Evolutionary conservation across 2,888 invertebrate species (phyloP), one percentile per base, ranked within the genome.

Genomic region (Pseudococcus viburni): DNA sequence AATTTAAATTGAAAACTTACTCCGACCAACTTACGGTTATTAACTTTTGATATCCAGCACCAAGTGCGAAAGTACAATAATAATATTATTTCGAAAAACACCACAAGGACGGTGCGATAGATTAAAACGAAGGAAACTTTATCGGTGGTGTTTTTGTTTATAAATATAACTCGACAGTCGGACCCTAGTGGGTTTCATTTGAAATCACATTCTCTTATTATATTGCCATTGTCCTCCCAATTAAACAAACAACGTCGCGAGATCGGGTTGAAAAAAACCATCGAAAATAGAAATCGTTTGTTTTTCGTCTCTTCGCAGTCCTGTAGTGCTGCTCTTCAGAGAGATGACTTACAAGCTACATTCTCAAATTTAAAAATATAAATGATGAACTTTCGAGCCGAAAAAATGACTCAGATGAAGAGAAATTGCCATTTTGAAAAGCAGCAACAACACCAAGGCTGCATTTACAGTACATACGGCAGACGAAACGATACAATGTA

Each of bases 361-460:
- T 51, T 15, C 15, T 11, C 17, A 15, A 51, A 51, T 51, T 17
- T 51, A 12, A 46, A 51, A 51, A 33, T 33, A 51, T 51, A 51
- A 51, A 51, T 51, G 51, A 51, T 51, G 17, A 51, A 17, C 51
- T 51, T 51, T 15, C 51, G 12, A 51, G 51, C 51, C 51, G 3
- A 33, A 51, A 51, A 51, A 51, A 51, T 17, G 17, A 51, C 51
- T 51, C 51, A 68, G 68, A 68, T 68, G 68, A 68, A 68, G 68
- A 19, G 22, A 68, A 68, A 68, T 68, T 68, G 26, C 68, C 68
- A 68, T 68, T 26, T 68, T 68, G 26, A 68, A 68, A 68, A 68
- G 68, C 68, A 22, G 68, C 26, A 51, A 3, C 26, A 33, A 2
- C 26, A 15, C 17, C 17, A 15, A 46, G 46, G 46, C 46, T 12